Evolutionary conservation across 2,113 vertebrate species (phyloP), one percentile per base, ranked within the genome.

Genomic region (Forbesichthys papilliferus): DNA sequence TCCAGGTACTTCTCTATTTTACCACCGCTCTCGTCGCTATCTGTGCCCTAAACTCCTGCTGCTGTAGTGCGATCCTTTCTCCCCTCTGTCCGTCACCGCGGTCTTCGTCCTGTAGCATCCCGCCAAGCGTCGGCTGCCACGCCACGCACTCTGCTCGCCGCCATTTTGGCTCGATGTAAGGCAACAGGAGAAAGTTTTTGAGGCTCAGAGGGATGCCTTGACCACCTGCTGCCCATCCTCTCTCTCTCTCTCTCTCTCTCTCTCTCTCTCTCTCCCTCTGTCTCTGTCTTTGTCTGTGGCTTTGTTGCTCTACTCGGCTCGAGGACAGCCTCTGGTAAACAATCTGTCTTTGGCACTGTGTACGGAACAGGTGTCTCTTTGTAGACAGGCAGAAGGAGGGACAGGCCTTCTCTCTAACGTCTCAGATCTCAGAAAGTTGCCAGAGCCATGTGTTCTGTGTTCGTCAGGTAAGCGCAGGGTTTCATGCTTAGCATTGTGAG

Each of bases 1-100:
- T 88, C 75, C 90, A 91, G 90, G 90, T 91, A 91, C 84, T 90
- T 88, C 73, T 65, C 67, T 78, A 73, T 88, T 76, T 88, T 84
- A 57, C 14, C 48, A 48, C 84, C 81, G 70, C 75, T 76, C 70
- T 74, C 61, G 81, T 83, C 84, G 76, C 74, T 82, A 66, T 84
- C 74, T 13, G n/a, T 18, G 7, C 20, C 6, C 69, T 59, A 57
- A 34, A 73, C 71, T 71, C 71, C 64, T 55, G 3, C 53, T 55
- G 53, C 20, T 78, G 79, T 46, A 9, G 18, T 20, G 64, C 59
- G 33, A 73, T 70, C 80, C 61, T 11, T 74, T 65, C 73, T 81
- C 52, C 53, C 71, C 53, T 79, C 66, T 61, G 69, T 80, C 82
- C 70, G 80, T 78, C 63, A 61, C 79, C 57, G 47, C 12, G 73